Percentiles rank a stretch among this genome's conserved stretches.
Conservation (phyloP, 2,797 vertebrate species). For the Danio choprae region DNA sequence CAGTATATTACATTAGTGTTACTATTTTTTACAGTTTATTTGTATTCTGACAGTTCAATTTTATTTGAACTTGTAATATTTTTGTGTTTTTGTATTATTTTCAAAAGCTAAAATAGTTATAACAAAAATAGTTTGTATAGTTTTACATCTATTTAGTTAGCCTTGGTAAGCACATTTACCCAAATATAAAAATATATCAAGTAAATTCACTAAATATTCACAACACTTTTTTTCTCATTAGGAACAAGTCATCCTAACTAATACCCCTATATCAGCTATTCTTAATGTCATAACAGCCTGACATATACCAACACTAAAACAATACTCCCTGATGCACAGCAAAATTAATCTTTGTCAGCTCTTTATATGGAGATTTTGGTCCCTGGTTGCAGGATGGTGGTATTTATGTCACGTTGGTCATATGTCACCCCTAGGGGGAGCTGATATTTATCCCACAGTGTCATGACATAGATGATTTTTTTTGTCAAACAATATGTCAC, state of each 20-base stretch:
- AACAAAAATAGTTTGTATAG: no score
- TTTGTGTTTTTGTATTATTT: no score
- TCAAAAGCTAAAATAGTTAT: no score
- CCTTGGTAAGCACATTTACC: no score
- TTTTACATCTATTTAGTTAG: no score
- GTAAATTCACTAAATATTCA: no score
- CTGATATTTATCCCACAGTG: constrained; percentile 28
- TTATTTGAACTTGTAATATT: no score
- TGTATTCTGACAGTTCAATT: no score
- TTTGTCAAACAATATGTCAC: constrained; percentile 70
- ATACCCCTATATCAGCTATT: neutral
- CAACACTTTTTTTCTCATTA: no score
- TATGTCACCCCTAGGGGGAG: constrained; percentile 22
- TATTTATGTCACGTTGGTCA: constrained; percentile 7
- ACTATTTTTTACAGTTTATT: no score
- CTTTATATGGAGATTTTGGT: neutral
- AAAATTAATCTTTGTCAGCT: neutral
- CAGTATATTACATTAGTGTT: no score
- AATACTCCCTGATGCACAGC: neutral
- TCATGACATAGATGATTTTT: constrained; percentile 14
- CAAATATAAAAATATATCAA: no score
- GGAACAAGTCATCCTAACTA: neutral
- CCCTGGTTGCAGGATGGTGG: neutral
- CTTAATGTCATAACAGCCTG: neutral
- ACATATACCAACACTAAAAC: neutral